Evolutionary conservation across 2,797 vertebrate species (phyloP), one percentile per base, ranked within the genome.

Genomic region (Danio albolineatus): DNA sequence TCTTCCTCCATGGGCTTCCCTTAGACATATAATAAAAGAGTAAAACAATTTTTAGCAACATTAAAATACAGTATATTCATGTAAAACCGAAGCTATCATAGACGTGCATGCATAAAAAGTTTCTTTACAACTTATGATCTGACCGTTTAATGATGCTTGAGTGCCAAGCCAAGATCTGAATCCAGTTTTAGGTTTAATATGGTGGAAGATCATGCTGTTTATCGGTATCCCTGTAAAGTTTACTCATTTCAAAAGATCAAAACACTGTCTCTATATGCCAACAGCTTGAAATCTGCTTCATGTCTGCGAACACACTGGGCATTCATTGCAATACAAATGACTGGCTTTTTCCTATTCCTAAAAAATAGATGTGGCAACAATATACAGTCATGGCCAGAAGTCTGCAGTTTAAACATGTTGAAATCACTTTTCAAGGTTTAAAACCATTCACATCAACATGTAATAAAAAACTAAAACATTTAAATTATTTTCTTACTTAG

Each of bases 1-100:
- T 70, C 17, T 48, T 46, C 14, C 53, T 60, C 39, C 39, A 53
- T 59, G 61, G 7, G 59, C 41, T 21, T 49, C 17, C 60, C 2
- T 12, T 73, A 49, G 21, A 82, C 17, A 82, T 62, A 6, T 28
- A 65, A 53, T 46, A 53, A 61, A 61, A 82, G 69, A 67, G 8
- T 67, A 65, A 75, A 78, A 56, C 14, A 76, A n/a, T 21, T 28
- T 60, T 59, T 48, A 4, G 28, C 28, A 61, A 75, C 17, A 54
- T 75, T 71, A 44, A 53, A 43, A 64, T 49, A 61, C 59, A 76
- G 38, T 43, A 59, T 65, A 59, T 65, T 79, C 51, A 65, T 13
- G 12, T 44, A 64, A 72, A 79, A 14, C 67, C 61, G 16, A 79
- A 78, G 28, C 21, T 41, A 19, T 60, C 44, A 51, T 14, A 51